Evolutionary conservation across 2,113 vertebrate species (phyloP), one percentile per base, ranked within the genome.

Genomic region (Sturnus vulgaris): DNA sequence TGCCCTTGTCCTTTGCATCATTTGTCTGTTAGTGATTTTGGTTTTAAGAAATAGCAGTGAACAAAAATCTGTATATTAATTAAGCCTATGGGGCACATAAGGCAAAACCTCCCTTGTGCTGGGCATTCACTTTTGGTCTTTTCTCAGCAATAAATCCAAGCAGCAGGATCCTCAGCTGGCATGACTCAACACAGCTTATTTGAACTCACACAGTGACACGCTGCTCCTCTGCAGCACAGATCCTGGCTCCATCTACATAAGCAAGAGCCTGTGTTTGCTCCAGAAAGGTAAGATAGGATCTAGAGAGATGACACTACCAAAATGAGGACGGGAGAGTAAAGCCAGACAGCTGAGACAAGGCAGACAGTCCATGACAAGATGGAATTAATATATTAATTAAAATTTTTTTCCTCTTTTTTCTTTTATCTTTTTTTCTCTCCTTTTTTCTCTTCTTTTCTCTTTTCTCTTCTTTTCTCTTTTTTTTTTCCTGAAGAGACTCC

Each of bases 271-370:
- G 50, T 0, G 4, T 72, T 90, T 85, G 68, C 71, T 93, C 85
- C 82, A 93, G 90, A 94, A 94, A 94, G 90, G 94, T 80, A 79
- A 82, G 92, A 82, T 79, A 92, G 61, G 21, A 94, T 77, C 56
- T 92, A 56, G 66, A 82, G 66, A 64, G 59, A 70, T 44, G n/a
- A 63, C 40, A 66, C 44, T 37, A 81, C 59, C 39, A 92, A 92
- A 96, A 72, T 19, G 83, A 77, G 64, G 33, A 25, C 90, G 71
- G 55, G 55, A 96, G 33, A 59, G 25, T 39, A 70, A 86, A 86
- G 47, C 47, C 57, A 69, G 91, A 91, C 49, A 56, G 79, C 49
- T 94, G 91, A 86, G 53, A 82, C 49, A 84, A 93, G 68, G n/a
- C 86, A 95, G 96, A 68, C 2, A 0, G 44, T 21, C 49, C 8